phyloP scores from a whole-genome alignment of 2,113 vertebrate genomes.

The Melierax canorus region DNA sequence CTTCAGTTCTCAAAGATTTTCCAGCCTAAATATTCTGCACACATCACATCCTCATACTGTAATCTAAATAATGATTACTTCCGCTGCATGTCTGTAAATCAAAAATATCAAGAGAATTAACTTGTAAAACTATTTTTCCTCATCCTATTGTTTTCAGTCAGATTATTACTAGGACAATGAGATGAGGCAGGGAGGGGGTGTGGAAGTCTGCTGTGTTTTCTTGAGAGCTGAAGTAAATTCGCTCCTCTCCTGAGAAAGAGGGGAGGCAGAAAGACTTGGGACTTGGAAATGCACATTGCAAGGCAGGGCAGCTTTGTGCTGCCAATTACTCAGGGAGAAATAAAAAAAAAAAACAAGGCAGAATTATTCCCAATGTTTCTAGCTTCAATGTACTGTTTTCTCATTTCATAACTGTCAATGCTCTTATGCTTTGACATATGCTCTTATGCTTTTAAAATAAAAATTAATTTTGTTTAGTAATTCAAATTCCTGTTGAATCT shows the following conservation, averaged over 20 bases:
- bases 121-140: background rate
- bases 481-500: background rate
- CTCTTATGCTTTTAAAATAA: background rate
- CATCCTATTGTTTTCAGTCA: background rate
- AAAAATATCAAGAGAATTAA: background rate
- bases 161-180: background rate
- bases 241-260: background rate
- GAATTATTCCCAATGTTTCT: background rate
- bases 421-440: background rate
- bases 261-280: background rate
- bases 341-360: background rate
- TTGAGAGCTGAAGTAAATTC: background rate
- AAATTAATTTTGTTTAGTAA: background rate
- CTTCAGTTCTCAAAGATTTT: background rate
- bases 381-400: background rate
- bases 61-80: conserved; percentile 4
- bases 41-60: background rate
- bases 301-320: background rate
- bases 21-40: conserved; percentile 4
- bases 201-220: background rate
- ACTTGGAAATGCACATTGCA: background rate
- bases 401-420: background rate
- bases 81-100: background rate
- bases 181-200: background rate
- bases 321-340: background rate